Conservation (phyloP, 2,113 vertebrate species). For the Callochromis pleurospilus region DNA sequence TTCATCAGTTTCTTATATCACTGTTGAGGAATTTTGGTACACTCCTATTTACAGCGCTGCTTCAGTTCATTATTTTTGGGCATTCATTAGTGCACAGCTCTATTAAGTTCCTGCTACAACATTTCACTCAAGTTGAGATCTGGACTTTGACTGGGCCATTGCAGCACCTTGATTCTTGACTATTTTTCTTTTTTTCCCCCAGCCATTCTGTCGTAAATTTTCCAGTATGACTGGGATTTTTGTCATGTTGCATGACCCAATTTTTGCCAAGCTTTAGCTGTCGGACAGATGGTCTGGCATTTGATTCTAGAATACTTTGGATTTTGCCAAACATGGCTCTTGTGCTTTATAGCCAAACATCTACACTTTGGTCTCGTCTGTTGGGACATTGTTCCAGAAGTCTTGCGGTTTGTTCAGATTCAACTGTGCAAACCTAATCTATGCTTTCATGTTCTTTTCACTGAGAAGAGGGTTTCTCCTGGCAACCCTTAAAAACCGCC, state of each 20-base stretch:
- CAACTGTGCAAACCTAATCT: neutral
- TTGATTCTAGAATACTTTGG: neutral
- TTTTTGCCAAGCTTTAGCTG: neutral
- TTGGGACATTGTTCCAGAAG: neutral
- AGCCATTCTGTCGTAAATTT: neutral
- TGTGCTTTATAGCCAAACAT: neutral
- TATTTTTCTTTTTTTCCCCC: fast-evolving
- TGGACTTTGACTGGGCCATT: neutral
- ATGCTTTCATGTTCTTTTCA: neutral
- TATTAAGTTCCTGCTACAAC: neutral
- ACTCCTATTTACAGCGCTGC: neutral
- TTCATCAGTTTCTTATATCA: neutral
- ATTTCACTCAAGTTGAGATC: neutral
- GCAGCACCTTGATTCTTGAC: neutral
- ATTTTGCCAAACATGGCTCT: neutral
- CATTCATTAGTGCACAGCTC: fast-evolving
- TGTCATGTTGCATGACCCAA: neutral
- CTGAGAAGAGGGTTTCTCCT: neutral
- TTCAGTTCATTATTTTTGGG: neutral
- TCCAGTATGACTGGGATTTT: neutral
- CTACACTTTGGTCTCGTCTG: neutral
- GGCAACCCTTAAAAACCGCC: neutral
- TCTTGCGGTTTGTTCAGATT: neutral
- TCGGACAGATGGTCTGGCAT: neutral
- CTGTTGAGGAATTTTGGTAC: neutral